These are phyloP conservation scores for Chrysogorgia sp. DNA, from an alignment of 92 coral and sea anemone species.

Conservation along the genomic window DNA sequence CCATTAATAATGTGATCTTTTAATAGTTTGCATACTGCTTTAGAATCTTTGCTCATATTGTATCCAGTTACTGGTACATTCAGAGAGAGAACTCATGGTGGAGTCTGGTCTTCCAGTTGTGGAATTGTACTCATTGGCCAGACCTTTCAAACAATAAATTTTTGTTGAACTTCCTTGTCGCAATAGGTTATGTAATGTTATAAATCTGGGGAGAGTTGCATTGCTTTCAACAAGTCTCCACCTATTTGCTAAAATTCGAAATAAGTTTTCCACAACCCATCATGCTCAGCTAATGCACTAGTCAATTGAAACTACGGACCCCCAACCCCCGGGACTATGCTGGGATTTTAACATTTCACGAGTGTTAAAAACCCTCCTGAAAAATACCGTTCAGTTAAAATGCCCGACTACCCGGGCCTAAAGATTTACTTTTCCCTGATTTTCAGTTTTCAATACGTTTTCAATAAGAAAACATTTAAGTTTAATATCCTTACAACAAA, in stretches of 20 bases:
- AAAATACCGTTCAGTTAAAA: no score
- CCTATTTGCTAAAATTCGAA: slow-evolving; percentile 38
- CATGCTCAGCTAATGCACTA: slow-evolving; percentile 50
- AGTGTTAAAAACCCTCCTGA: no score
- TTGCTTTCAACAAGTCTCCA: slow-evolving; percentile 19
- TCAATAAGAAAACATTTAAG: no score
- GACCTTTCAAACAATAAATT: slow-evolving; percentile 51
- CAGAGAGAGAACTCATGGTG: slow-evolving; percentile 4
- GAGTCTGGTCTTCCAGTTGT: slow-evolving; percentile 15
- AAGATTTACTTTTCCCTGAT: no score
- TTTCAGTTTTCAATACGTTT: no score
- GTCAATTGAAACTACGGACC: no score
- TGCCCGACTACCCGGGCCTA: no score
- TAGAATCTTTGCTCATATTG: slow-evolving; percentile 33
- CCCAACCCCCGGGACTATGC: no score
- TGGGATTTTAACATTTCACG: no score
- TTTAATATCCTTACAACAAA: no score
- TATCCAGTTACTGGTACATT: slow-evolving; percentile 40
- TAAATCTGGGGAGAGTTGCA: slow-evolving; percentile 39
- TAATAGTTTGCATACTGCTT: slow-evolving; percentile 25
- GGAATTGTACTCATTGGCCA: slow-evolving; percentile 26
- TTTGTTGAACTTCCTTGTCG: slow-evolving; percentile 30
- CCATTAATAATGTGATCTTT: slow-evolving; percentile 42
- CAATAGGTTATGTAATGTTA: slow-evolving; percentile 32
- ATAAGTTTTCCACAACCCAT: slow-evolving; percentile 30